phyloP scores from a whole-genome alignment of 2,797 vertebrate species.

The Synanceia verrucosa region DNA sequence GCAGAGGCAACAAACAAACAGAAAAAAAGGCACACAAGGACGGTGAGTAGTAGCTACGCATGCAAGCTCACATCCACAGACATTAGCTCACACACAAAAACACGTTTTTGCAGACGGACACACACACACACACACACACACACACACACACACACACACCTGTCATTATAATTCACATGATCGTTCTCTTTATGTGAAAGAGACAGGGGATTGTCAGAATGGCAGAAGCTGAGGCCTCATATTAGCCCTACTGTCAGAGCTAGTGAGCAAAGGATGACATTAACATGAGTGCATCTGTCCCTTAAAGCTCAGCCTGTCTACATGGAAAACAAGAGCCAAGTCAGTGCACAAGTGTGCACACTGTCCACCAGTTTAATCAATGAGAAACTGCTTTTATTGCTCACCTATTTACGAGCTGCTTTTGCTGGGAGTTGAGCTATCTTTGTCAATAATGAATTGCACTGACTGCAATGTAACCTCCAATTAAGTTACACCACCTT shows the following conservation, averaged over 20 bases:
- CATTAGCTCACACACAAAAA: conserved; percentile 18
- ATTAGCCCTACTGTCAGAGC: conserved; percentile 70
- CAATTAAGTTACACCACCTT: conserved; percentile 53
- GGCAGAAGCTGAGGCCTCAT: conserved; percentile 66
- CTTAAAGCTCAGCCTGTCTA: conserved; percentile 58
- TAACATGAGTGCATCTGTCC: conserved; percentile 64
- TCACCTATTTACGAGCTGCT: conserved; percentile 58
- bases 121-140: conserved; percentile 36
- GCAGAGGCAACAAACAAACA: conserved; percentile 33
- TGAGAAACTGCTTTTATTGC: conserved; percentile 56
- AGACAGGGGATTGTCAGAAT: conserved; percentile 67
- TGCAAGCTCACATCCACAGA: conserved; percentile 37
- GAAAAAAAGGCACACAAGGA: conserved; percentile 35
- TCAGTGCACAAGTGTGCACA: conserved; percentile 17
- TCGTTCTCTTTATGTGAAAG: conserved; percentile 53
- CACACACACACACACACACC: conserved; percentile 37
- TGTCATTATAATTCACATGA: conserved; percentile 65
- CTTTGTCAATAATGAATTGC: conserved; percentile 56
- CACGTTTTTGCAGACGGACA: conserved; percentile 28
- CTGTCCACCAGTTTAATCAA: conserved; percentile 50
- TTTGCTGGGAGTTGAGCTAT: conserved; percentile 33
- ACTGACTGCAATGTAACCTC: conserved; percentile 57
- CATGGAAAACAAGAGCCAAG: conserved; percentile 35
- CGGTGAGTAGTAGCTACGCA: background rate
- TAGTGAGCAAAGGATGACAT: conserved; percentile 66